Evolutionary conservation across 2,888 invertebrate species (phyloP).

Genomic region (Drosophila rubida): DNA sequence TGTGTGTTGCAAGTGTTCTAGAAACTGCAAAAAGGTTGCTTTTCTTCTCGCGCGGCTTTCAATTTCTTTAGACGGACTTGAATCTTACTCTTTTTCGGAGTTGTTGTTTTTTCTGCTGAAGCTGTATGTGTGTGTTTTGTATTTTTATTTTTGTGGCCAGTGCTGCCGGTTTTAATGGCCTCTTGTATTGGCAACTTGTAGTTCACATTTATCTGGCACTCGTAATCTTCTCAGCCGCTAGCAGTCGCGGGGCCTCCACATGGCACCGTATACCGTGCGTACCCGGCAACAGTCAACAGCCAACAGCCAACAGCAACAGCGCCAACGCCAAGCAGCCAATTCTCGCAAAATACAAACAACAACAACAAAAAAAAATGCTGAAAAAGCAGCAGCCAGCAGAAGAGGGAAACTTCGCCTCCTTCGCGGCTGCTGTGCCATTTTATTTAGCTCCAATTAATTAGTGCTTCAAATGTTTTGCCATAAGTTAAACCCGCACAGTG

Average conservation of each 20-base stretch:
- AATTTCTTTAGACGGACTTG: conserved; percentile 52
- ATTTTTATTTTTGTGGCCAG: conserved; percentile 40
- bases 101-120: conserved; percentile 12
- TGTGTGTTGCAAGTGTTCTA: conserved; percentile 42
- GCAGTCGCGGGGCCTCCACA: conserved; percentile 43
- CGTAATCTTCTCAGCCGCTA: conserved; percentile 73
- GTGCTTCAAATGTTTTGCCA: conserved; percentile 85
- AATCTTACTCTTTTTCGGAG: conserved; percentile 33
- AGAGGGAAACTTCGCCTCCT: conserved; percentile 41
- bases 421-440: conserved; percentile 80
- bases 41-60: conserved; percentile 64
- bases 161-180: conserved; percentile 77
- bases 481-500: conserved; percentile 83
- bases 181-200: conserved; percentile 82
- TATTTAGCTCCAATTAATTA: conserved; percentile 85
- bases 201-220: conserved; percentile 81
- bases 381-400: conserved; percentile 9
- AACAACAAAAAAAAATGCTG: conserved; percentile 5
- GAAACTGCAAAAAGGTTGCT: conserved; percentile 43
- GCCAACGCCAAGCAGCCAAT: conserved; percentile 45
- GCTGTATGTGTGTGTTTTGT: conserved; percentile 37
- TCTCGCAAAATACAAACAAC: conserved; percentile 19
- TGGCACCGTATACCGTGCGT: conserved; percentile 54
- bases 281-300: conserved; percentile 35
- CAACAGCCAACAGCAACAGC: conserved; percentile 36